Percentiles rank a stretch among this genome's conserved stretches.
Evolutionary conservation across 2,888 invertebrate species (phyloP).

Genomic region (Cinara cedri): DNA sequence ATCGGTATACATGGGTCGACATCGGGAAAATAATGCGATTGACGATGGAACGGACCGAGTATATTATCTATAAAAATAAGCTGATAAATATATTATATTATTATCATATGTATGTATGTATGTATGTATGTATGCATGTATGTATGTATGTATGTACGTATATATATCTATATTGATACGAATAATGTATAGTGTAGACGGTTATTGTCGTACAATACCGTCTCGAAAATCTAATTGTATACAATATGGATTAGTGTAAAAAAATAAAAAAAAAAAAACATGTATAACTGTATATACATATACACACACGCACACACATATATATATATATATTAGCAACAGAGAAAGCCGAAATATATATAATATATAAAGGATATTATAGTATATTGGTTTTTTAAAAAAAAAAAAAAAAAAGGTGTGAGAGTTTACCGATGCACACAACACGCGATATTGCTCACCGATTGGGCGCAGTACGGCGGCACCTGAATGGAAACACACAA

Average conservation of each 20-base stretch:
- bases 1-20: not conserved
- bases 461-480: slow-evolving; percentile 92
- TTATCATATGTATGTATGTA: too few species aligned
- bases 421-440: slow-evolving; percentile 85
- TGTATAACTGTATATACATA: too few species aligned
- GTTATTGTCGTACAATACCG: too few species aligned
- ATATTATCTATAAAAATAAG: slow-evolving; percentile 28
- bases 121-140: too few species aligned
- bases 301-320: too few species aligned
- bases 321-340: slow-evolving; percentile 18
- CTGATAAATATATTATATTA: too few species aligned
- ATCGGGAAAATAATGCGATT: slow-evolving; percentile 7
- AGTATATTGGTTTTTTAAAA: slow-evolving; percentile 13
- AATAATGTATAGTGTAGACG: too few species aligned
- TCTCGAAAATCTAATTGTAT: too few species aligned
- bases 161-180: too few species aligned
- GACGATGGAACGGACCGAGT: slow-evolving; percentile 6
- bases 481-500: slow-evolving; percentile 65
- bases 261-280: too few species aligned
- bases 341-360: slow-evolving; percentile 44
- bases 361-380: slow-evolving; percentile 22
- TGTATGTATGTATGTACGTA: too few species aligned
- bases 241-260: too few species aligned
- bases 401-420: slow-evolving; percentile 46
- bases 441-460: slow-evolving; percentile 94